Percentiles rank a stretch among this genome's conserved stretches.
Conservation (phyloP, 1,140 invertebrate species). For the Vanessa tameamea region DNA sequence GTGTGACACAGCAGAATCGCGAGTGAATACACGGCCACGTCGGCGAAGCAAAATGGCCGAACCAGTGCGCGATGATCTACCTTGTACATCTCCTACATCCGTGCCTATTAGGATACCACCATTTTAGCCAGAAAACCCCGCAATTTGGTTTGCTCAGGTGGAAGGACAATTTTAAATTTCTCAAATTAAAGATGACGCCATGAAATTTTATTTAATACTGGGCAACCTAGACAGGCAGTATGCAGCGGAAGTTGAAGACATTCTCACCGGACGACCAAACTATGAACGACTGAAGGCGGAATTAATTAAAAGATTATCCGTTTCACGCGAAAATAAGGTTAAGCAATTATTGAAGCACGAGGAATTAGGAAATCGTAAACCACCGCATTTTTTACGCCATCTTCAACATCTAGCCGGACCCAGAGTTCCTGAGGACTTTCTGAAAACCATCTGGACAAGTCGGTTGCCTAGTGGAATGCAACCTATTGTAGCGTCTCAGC, state of each 20-base stretch:
- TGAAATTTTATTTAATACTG: slow-evolving; percentile 31
- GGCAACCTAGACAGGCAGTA: slow-evolving; percentile 18
- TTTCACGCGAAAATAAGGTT: slow-evolving; percentile 23
- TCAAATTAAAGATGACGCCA: slow-evolving; percentile 18
- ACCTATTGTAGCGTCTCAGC: slow-evolving; percentile 22
- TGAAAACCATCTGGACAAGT: slow-evolving; percentile 34
- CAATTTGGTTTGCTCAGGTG: slow-evolving; percentile 41
- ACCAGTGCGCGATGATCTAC: neutral
- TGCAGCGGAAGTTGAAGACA: slow-evolving; percentile 30
- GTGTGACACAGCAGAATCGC: neutral
- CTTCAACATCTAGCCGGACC: slow-evolving; percentile 32
- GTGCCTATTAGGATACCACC: slow-evolving; percentile 20
- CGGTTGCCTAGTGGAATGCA: slow-evolving; percentile 26
- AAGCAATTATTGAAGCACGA: slow-evolving; percentile 29
- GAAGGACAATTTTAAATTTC: slow-evolving; percentile 35
- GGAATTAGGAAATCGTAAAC: slow-evolving; percentile 27
- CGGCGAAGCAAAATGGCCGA: neutral
- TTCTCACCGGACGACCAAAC: slow-evolving; percentile 23
- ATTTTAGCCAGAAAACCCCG: slow-evolving; percentile 40
- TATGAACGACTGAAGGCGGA: slow-evolving; percentile 29
- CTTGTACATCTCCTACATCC: neutral
- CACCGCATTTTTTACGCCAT: slow-evolving; percentile 37
- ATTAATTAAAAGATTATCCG: slow-evolving; percentile 25
- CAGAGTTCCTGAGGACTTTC: slow-evolving; percentile 16
- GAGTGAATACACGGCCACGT: neutral